These are phyloP conservation scores for Aphodius sticticus DNA, from an alignment of 2,888 invertebrate genomes.

Conservation along the genomic window DNA sequence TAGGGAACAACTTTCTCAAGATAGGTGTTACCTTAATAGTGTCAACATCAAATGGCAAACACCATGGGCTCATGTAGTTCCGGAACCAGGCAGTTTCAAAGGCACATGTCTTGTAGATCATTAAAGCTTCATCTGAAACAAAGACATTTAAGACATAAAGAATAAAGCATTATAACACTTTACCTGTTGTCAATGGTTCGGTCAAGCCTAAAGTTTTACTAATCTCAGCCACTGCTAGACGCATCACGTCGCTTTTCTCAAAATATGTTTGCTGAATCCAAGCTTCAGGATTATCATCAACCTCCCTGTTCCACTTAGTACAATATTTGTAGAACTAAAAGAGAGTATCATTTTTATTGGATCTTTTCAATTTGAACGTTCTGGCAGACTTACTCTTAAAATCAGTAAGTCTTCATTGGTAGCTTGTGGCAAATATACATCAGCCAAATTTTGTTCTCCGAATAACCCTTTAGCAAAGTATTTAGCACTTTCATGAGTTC, in stretches of 20 bases:
- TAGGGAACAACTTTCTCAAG: background rate
- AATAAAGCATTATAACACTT: conserved; percentile 43
- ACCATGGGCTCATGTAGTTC: conserved; percentile 76
- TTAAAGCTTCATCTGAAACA: conserved; percentile 65
- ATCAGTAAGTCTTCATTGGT: conserved; percentile 60
- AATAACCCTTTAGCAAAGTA: conserved; percentile 80
- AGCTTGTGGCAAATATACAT: conserved; percentile 72
- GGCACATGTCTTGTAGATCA: conserved; percentile 78
- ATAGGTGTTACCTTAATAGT: conserved; percentile 63
- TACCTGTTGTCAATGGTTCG: conserved; percentile 28
- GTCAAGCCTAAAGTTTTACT: conserved; percentile 18
- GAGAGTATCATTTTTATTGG: background rate
- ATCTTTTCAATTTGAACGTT: background rate
- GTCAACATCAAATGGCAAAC: conserved; percentile 71
- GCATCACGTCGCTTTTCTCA: conserved; percentile 14
- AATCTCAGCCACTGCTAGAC: conserved; percentile 19
- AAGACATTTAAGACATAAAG: conserved; percentile 39
- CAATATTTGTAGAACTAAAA: conserved; percentile 31
- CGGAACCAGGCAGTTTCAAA: conserved; percentile 86
- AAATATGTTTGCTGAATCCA: conserved; percentile 20
- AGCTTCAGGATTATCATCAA: conserved; percentile 24
- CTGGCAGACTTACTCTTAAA: conserved; percentile 51
- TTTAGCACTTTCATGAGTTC: conserved; percentile 77
- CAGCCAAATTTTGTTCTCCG: conserved; percentile 64
- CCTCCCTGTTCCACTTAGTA: conserved; percentile 23